phyloP scores from a whole-genome alignment of 2,888 invertebrate species.

The Mactromeris polynyma region DNA sequence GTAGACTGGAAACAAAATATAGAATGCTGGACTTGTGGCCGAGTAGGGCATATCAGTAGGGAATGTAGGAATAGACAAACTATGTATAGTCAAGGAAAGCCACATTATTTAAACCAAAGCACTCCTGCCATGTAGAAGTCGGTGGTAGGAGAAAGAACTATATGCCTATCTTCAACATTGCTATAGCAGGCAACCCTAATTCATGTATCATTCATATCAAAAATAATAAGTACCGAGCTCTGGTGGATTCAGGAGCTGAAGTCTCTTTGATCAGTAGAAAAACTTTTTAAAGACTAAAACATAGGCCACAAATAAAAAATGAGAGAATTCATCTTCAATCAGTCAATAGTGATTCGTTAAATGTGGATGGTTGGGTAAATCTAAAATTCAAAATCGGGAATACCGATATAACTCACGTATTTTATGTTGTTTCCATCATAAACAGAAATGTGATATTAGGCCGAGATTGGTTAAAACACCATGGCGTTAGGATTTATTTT shows the following conservation, averaged over 20 bases:
- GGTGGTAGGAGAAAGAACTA: too few species aligned
- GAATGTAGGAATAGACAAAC: too few species aligned
- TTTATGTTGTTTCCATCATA: background rate
- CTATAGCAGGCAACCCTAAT: background rate
- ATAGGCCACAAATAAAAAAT: background rate
- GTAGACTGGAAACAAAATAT: too few species aligned
- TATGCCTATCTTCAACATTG: too few species aligned
- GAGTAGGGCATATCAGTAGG: too few species aligned
- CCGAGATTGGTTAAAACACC: background rate
- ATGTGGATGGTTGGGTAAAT: background rate
- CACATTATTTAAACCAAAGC: too few species aligned
- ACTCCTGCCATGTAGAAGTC: too few species aligned
- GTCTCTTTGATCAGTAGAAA: background rate
- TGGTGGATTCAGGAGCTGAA: background rate
- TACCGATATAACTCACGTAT: background rate
- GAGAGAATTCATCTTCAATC: background rate
- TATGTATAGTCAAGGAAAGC: too few species aligned
- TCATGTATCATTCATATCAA: background rate
- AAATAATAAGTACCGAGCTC: background rate
- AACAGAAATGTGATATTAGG: background rate
- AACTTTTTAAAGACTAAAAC: background rate
- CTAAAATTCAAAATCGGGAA: background rate
- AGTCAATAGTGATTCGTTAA: background rate
- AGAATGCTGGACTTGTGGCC: too few species aligned
- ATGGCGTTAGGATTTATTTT: background rate